Base-by-base conservation (phyloP, 2,797 vertebrate species). In the Apodemus agrarius region DNA sequence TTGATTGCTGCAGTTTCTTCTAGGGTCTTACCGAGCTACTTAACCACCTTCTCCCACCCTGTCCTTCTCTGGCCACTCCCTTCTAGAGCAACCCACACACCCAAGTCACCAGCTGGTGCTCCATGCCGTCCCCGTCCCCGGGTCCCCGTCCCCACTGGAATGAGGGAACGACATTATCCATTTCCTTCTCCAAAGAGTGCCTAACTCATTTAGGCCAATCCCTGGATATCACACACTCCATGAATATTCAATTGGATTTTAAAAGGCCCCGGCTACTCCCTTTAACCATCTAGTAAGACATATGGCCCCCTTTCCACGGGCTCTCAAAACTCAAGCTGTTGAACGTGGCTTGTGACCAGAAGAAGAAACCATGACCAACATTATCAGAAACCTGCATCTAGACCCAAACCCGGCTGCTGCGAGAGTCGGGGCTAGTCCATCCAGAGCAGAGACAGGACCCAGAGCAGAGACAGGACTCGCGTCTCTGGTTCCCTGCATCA, bases 351-450 rank as follows among this genome's bases (percentile, higher is more conserved):
- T 17, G 3, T 24, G 43, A 29, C 52, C 74, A n/a, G 63, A 37
- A 72, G 90, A 46, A 81, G n/a, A 78, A 87, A n/a, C 83, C 0
- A 0, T 59, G 26, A 89, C 57, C 72, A 21, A 1, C 86, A 72
- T 57, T 57, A n/a, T 0, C 1, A 79, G 94, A 92, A 93, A 92
- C 72, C 17, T 81, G 79, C 37, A 4, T 3, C 14, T n/a, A 12
- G 31, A 7, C 9, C 88, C 0, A 0, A 80, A n/a, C 17, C 86
- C 21, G 24, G 0, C 4, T 14, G 94, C 83, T 37, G 1, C 49
- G 4, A 13, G 65, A 24, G 52, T 57, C 14, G 0, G 1, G n/a
- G 6, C 31, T 3, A 63, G 72, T 2, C 65, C 12, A 0, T 72
- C 54, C 29, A 43, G 26, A 31, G 31, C 34, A 6, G 61, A 24